Base-by-base conservation (phyloP, 1,140 invertebrate genomes). In the Trichonephila clavipes region DNA sequence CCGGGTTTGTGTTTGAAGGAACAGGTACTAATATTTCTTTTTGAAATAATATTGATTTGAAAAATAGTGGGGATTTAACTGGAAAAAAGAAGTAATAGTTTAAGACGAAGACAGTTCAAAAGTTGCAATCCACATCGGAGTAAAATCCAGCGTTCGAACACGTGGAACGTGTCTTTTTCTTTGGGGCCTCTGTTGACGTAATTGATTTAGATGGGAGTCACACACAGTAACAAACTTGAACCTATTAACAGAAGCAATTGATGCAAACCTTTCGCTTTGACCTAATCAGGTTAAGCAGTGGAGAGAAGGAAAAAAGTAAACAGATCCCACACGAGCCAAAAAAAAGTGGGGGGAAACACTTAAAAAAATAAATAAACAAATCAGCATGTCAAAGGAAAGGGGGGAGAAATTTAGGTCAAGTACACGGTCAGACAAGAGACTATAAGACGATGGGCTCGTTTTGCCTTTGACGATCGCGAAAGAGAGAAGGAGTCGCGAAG, bases 331-430 rank as follows among this genome's bases (percentile, higher is more conserved):
- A 62, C 61, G 16, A 69, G 10, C 28, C 34, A 16, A 77, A 77
- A 77, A 77, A 28, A 28, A 28, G 28, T n/a, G 28, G 28, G 28
- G 28, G 24, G 14, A 4, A 34, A 0, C 1, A 5, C 18, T 77
- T 62, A 51, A 77, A 77, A 77, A 77, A 77, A 28, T 28, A 28
- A 28, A 77, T 77, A 77, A 77, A 77, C 69, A 77, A 77, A 77
- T 77, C 69, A 77, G 28, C 2, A 12, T 6, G 28, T 77, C 10
- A 28, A 28, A 1, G 28, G 28, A 77, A 72, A n/a, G 61, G 19
- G 4, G 16, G 28, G 34, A 77, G 34, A 77, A 77, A 34, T 24
- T 77, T 24, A 24, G 69, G 69, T 77, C 69, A 77, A 77, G 69
- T 34, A 12, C 69, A 34, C 69, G 69, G 69, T 77, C 69, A 77